Conservation (phyloP, 2,113 vertebrate species). For the Gallinago undulata region DNA sequence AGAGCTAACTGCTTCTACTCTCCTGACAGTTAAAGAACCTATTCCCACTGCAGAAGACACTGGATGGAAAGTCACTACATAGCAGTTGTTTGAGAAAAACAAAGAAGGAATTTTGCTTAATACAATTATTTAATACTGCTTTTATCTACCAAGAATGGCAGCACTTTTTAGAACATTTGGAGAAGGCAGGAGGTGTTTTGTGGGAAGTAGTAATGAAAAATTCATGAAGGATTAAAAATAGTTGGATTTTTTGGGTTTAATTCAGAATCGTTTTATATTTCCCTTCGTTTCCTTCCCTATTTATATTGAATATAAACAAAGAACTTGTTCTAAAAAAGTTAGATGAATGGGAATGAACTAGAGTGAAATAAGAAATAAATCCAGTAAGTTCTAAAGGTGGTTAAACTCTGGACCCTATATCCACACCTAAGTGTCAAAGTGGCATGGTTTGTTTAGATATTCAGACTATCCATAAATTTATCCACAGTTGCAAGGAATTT, state of each 20-base stretch:
- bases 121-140: conserved; percentile 49
- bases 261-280: conserved; percentile 69
- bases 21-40: not conserved
- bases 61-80: conserved; percentile 8
- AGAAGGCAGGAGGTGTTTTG: conserved; percentile 73
- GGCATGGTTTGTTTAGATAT: not conserved
- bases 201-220: conserved; percentile 73
- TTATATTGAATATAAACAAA: conserved; percentile 66
- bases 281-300: conserved; percentile 52
- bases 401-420: not conserved
- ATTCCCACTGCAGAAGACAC: not conserved
- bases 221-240: conserved; percentile 72
- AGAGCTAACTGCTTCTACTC: not conserved
- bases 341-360: conserved; percentile 40
- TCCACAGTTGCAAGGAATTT: not conserved
- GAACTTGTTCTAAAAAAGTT: conserved; percentile 47
- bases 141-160: conserved; percentile 51
- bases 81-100: conserved; percentile 19
- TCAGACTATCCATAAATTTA: not conserved
- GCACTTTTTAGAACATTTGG: conserved; percentile 68
- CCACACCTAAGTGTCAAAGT: not conserved
- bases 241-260: conserved; percentile 56
- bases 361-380: conserved; percentile 29
- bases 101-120: conserved; percentile 51
- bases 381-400: not conserved